Percentiles rank a stretch among this genome's conserved stretches.
Evolutionary conservation across 1,140 invertebrate species (phyloP).

Genomic region (Camponotus floridanus): DNA sequence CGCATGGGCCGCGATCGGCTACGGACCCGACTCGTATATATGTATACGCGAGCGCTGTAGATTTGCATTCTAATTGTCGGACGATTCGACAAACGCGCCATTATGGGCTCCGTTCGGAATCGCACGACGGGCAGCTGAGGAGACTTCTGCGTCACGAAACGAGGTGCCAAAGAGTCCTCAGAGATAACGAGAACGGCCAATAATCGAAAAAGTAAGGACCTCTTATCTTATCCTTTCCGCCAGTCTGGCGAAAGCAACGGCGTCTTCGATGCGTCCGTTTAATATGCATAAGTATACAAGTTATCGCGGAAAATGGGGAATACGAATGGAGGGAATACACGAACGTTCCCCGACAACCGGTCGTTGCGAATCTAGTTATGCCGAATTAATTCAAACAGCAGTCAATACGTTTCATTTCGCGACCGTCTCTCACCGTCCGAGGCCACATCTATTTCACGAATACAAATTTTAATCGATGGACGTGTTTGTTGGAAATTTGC

Average conservation of each 20-base stretch:
- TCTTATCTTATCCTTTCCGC: slow-evolving; percentile 53
- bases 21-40: slow-evolving; percentile 32
- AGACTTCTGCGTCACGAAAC: slow-evolving; percentile 16
- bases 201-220: slow-evolving; percentile 48
- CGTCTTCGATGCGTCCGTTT: slow-evolving; percentile 40
- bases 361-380: slow-evolving; percentile 30
- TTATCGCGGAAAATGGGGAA: slow-evolving; percentile 32
- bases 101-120: slow-evolving; percentile 64
- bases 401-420: neutral
- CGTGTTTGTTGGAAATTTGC: neutral
- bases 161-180: slow-evolving; percentile 65
- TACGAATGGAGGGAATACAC: slow-evolving; percentile 6
- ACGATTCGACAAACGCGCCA: slow-evolving; percentile 71
- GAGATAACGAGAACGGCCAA: slow-evolving; percentile 39
- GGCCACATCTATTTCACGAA: slow-evolving; percentile 39
- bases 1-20: slow-evolving; percentile 13
- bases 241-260: slow-evolving; percentile 17
- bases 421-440: neutral
- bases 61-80: slow-evolving; percentile 83
- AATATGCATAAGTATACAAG: slow-evolving; percentile 40
- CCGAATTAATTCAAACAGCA: slow-evolving; percentile 32
- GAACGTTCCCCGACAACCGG: slow-evolving; percentile 9
- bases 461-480: neutral
- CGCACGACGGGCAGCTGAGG: neutral
- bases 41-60: slow-evolving; percentile 40